phyloP scores from a whole-genome alignment of 2,113 vertebrate species.

The Phainopepla nitens region DNA sequence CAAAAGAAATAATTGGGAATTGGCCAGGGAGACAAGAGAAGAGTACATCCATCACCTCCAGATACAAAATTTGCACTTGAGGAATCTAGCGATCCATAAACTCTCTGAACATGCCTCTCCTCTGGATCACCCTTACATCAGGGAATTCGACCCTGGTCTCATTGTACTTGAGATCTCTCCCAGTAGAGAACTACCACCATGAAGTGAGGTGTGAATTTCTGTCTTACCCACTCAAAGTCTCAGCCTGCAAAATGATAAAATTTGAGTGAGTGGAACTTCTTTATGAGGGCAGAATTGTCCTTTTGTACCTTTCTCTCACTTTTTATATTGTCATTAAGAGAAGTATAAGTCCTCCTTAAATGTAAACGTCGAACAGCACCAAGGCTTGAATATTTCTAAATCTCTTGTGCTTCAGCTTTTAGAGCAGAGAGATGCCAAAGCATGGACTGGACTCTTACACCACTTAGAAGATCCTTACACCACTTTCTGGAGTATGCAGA shows the following conservation, averaged over 20 bases:
- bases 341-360: background rate
- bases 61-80: background rate
- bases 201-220: background rate
- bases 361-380: background rate
- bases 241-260: background rate
- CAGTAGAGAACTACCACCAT: background rate
- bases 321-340: background rate
- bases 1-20: rapidly evolving
- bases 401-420: background rate
- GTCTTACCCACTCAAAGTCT: background rate
- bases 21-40: background rate
- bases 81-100: background rate
- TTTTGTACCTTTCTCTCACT: background rate
- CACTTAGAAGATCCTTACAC: background rate
- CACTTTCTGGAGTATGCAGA: background rate
- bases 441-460: background rate
- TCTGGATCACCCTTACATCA: background rate
- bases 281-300: background rate
- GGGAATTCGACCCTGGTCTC: background rate
- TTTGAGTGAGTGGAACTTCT: background rate
- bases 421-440: background rate
- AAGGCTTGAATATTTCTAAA: background rate
- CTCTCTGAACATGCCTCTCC: background rate
- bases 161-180: background rate
- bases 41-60: background rate